Evolutionary conservation across 2,113 vertebrate species (phyloP).

Genomic region (Symphodus melops): DNA sequence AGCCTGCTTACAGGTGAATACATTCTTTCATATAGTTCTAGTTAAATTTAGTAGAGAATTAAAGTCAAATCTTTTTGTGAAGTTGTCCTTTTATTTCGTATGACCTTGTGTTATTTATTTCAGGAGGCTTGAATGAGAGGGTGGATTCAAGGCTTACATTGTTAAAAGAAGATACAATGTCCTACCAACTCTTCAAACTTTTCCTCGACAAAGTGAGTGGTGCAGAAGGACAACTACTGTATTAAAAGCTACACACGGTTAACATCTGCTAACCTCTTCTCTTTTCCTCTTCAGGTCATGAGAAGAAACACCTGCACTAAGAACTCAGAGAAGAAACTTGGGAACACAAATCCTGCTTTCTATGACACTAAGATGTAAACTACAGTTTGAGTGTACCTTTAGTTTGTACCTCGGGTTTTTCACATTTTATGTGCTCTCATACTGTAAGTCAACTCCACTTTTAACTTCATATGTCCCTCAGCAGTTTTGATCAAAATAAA

Average conservation of each 20-base stretch:
- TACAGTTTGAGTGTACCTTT: too few species aligned
- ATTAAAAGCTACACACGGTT: neutral
- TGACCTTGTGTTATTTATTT: neutral
- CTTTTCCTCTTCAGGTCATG: neutral
- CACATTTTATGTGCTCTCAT: too few species aligned
- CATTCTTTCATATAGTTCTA: neutral
- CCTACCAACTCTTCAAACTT: neutral
- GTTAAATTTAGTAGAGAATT: too few species aligned
- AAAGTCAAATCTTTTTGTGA: too few species aligned
- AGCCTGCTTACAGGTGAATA: conserved; percentile 84
- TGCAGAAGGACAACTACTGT: neutral
- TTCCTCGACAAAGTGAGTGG: neutral
- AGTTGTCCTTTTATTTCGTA: too few species aligned
- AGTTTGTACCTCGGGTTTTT: too few species aligned
- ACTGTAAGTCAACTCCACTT: too few species aligned
- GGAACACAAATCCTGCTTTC: conserved; percentile 8
- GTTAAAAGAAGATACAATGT: neutral
- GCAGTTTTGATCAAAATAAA: too few species aligned
- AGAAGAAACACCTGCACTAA: neutral
- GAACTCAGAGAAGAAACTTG: neutral
- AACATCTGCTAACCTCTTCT: neutral
- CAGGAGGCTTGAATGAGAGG: conserved; percentile 65
- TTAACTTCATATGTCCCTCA: too few species aligned
- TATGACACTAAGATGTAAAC: neutral
- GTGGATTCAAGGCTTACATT: conserved; percentile 37